Conservation (phyloP, 2,113 vertebrate genomes). For the Toxostoma redivivum region DNA sequence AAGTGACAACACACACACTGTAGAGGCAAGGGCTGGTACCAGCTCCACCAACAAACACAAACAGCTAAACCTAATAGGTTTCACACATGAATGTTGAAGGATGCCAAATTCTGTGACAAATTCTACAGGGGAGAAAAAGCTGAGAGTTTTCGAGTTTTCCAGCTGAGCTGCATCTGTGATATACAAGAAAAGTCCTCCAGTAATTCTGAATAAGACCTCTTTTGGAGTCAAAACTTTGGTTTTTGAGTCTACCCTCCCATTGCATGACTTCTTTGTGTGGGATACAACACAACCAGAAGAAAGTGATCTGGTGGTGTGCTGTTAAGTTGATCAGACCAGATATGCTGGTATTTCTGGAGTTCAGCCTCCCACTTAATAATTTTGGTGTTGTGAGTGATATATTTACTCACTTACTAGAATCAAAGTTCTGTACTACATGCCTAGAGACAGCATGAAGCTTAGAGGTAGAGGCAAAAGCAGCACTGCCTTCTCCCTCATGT, state of each 20-base stretch:
- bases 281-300: neutral
- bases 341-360: neutral
- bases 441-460: neutral
- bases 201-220: neutral
- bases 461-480: neutral
- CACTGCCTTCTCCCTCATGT: neutral
- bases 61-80: neutral
- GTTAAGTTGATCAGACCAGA: neutral
- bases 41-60: neutral
- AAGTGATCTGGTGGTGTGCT: neutral
- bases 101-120: neutral
- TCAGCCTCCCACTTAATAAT: neutral
- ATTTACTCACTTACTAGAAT: neutral
- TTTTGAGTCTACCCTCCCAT: neutral
- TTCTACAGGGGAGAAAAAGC: neutral
- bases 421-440: neutral
- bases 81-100: neutral
- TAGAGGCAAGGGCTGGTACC: neutral
- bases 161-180: neutral
- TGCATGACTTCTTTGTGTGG: neutral
- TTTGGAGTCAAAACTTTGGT: neutral
- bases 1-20: accelerated
- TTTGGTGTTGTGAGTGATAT: neutral
- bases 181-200: neutral
- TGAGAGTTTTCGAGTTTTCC: neutral